These are phyloP conservation scores for Sarcophaga bullata DNA, from an alignment of 1,140 invertebrate species.

Conservation along the genomic window DNA sequence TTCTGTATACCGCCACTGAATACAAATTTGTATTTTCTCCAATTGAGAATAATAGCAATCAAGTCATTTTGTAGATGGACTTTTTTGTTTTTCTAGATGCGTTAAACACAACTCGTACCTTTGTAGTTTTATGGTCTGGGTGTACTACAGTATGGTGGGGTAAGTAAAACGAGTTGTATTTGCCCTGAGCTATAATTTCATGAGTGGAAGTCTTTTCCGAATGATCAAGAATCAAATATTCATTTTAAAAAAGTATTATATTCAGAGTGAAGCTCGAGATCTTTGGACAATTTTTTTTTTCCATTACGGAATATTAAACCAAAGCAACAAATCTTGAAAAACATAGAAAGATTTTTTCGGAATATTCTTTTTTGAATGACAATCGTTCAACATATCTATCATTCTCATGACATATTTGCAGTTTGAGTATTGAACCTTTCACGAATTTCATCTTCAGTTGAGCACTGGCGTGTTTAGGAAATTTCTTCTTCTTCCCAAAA, in stretches of 20 bases:
- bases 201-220: not conserved
- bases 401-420: not conserved
- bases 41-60: too few relatives aligned
- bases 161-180: too few relatives aligned
- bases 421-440: not conserved
- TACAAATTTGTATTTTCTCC: too few relatives aligned
- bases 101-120: slow-evolving; percentile 22
- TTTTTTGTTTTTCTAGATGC: not conserved
- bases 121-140: not conserved
- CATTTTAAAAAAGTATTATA: not conserved
- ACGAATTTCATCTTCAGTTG: too few relatives aligned
- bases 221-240: slow-evolving; percentile 5
- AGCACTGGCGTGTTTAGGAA: too few relatives aligned
- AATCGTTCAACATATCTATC: not conserved
- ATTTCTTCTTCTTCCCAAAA: not conserved
- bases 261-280: too few relatives aligned
- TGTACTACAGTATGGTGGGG: too few relatives aligned
- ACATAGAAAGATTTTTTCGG: not conserved
- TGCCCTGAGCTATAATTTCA: slow-evolving; percentile 17
- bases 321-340: too few relatives aligned
- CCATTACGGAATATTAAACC: too few relatives aligned
- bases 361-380: not conserved
- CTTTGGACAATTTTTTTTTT: too few relatives aligned
- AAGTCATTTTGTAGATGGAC: too few relatives aligned
- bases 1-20: too few relatives aligned